Evolutionary conservation across 2,113 vertebrate genomes (phyloP), one percentile per base, ranked within the genome.

Genomic region (Sitta europaea): DNA sequence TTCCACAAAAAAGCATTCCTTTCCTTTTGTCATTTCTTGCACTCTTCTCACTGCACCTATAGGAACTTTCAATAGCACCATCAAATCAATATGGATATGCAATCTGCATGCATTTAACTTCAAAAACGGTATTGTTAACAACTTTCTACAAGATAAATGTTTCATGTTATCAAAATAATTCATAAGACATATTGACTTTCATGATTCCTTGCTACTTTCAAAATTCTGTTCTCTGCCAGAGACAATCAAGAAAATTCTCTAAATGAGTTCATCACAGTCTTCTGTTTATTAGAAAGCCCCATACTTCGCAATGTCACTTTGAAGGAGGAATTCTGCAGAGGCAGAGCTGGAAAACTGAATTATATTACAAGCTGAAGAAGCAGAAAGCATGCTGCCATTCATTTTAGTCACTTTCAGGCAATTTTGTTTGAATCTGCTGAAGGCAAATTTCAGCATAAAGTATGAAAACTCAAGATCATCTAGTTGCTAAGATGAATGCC

Each of bases 401-500:
- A 38, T 96, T 96, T 95, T 35, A 86, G 88, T 93, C 80, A 88
- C 77, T 96, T 88, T 53, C 61, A 94, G 86, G 88, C 79, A 83
- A 93, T 91, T 91, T 75, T 0, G 1, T 45, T 88, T 62, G 47
- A 91, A 91, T 90, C 36, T 67, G 93, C 92, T 91, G 72, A 96
- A 88, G 94, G 91, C 91, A 90, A 73, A 90, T 94, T 94, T 90
- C 40, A 5, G 35, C 6, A 4, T 65, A 82, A 88, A 94, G 85
- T 91, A 92, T 80, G 79, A 94, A 92, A 95, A 67, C 83, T 91
- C 73, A 42, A 87, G 91, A 96, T 86, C 89, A 90, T 90, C 94
- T 92, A 67, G 70, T 96, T 94, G 95, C 65, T 59, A 65, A 94
- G 94, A 96, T 84, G 67, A 95, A 96, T 96, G 91, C 21, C 88